These are phyloP conservation scores for Halictus ligatus DNA, from an alignment of 2,888 invertebrate species.

Conservation along the genomic window DNA sequence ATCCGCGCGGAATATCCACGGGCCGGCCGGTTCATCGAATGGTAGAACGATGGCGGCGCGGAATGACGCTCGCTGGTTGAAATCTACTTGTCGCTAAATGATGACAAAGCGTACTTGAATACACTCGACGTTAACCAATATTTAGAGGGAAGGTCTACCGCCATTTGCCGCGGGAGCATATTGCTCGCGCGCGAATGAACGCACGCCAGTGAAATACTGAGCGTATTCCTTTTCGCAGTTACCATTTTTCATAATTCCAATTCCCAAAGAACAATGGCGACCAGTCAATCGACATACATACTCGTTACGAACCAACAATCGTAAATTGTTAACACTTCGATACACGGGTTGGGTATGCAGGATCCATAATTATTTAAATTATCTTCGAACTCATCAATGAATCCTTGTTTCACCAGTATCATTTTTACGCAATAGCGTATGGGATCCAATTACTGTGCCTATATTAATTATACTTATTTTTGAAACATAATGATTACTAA, in stretches of 20 bases:
- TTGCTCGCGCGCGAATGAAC: slow-evolving; percentile 2
- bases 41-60: not conserved
- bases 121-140: slow-evolving; percentile 46
- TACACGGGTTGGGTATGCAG: not conserved
- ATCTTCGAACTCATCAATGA: not conserved
- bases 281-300: not conserved
- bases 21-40: not conserved
- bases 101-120: slow-evolving; percentile 42
- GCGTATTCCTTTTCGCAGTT: not conserved
- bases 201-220: slow-evolving; percentile 33
- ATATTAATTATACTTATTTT: too few relatives aligned
- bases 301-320: not conserved
- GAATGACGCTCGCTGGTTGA: slow-evolving; percentile 27
- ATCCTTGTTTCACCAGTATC: too few relatives aligned
- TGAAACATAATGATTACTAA: too few relatives aligned
- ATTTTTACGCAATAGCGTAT: too few relatives aligned
- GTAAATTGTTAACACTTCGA: not conserved
- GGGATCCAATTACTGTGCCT: too few relatives aligned
- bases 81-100: slow-evolving; percentile 37
- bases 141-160: slow-evolving; percentile 36
- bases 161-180: slow-evolving; percentile 14
- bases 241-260: slow-evolving; percentile 2
- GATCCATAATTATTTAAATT: not conserved
- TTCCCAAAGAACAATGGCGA: not conserved
- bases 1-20: not conserved